Evolutionary conservation across 2,797 vertebrate species (phyloP).

Genomic region (Myripristis murdjan): DNA sequence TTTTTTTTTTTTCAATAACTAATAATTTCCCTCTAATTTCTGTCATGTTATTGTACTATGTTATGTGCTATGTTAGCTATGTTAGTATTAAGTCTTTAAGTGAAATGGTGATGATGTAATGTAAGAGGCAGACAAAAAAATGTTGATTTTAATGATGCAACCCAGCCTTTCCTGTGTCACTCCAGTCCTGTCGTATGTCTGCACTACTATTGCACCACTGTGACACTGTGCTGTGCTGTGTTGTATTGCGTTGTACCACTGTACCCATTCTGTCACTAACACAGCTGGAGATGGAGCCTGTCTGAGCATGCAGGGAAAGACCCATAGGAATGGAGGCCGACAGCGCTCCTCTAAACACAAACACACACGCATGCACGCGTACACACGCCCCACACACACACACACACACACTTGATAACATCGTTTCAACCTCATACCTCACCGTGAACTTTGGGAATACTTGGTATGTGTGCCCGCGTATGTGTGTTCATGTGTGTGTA

Average conservation of each 20-base stretch:
- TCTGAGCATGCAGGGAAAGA: slow-evolving; percentile 63
- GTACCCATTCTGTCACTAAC: slow-evolving; percentile 77
- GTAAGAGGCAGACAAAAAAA: not conserved
- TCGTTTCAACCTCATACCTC: slow-evolving; percentile 47
- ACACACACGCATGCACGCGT: slow-evolving; percentile 35
- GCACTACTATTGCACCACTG: slow-evolving; percentile 17
- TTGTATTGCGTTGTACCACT: slow-evolving; percentile 51
- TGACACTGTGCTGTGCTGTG: not conserved
- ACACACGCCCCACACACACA: too few relatives aligned
- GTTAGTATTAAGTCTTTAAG: slow-evolving; percentile 10
- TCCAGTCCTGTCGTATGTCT: not conserved
- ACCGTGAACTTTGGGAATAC: slow-evolving; percentile 22
- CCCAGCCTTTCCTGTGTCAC: not conserved
- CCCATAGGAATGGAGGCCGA: slow-evolving; percentile 63
- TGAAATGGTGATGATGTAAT: slow-evolving; percentile 32
- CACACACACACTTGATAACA: slow-evolving; percentile 24
- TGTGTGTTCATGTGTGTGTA: too few relatives aligned
- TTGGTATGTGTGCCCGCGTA: slow-evolving; percentile 33
- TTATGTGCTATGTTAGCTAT: too few relatives aligned
- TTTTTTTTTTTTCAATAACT: too few relatives aligned
- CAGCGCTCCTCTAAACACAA: slow-evolving; percentile 72
- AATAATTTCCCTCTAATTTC: too few relatives aligned
- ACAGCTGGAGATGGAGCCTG: slow-evolving; percentile 68
- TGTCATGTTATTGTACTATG: too few relatives aligned
- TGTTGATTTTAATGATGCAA: slow-evolving; percentile 2